Base-by-base conservation (phyloP, 1,140 invertebrate genomes). In the Leptestheria dahalacensis region DNA sequence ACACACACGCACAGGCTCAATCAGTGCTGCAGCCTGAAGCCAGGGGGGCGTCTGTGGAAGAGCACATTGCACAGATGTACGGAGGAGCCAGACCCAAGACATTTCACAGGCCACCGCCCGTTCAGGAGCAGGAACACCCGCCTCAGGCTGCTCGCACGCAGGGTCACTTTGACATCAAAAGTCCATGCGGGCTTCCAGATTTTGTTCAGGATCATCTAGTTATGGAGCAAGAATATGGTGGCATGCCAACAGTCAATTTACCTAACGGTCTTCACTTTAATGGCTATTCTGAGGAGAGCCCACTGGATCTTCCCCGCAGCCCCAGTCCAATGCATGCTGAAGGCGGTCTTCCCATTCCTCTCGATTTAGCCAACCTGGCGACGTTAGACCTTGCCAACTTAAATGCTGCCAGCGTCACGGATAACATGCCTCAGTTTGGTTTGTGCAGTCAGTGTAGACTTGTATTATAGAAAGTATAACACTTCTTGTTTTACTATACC, bases 131-230 rank as follows among this genome's bases (percentile, higher is more conserved):
- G 53, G 24, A 62, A 55, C 28, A 29, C 20, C 10, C 23, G 25
- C 10, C 25, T 48, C 20, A 47, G 62, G 50, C 21, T 64, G 29
- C 63, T 41, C 28, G 23, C 53, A 9, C 53, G 10, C 18, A 33
- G 4, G 15, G 53, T 29, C 33, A 55, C 2, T 29, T 26, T 26
- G 48, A 60, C 28, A 49, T 60, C 15, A 12, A 62, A 57, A 53
- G 58, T 24, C 25, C 66, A 25, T 66, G 66, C 57, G 74, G 74
- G 58, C 64, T 80, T 18, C 78, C 78, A 6, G 78, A 80, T 63
- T 80, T 80, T 68, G 78, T 80, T 10, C 78, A 79, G 62, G 78
- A 80, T 68, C 77, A 80, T 67, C 66, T 80, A 29, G 74, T 78
- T 11, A 71, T 78, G n/a, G 78, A 80, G 61, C 78, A 80, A 63